Percentiles rank a stretch among this genome's conserved stretches.
Conservation (phyloP, 2,113 vertebrate genomes). For the Colaptes auratus region DNA sequence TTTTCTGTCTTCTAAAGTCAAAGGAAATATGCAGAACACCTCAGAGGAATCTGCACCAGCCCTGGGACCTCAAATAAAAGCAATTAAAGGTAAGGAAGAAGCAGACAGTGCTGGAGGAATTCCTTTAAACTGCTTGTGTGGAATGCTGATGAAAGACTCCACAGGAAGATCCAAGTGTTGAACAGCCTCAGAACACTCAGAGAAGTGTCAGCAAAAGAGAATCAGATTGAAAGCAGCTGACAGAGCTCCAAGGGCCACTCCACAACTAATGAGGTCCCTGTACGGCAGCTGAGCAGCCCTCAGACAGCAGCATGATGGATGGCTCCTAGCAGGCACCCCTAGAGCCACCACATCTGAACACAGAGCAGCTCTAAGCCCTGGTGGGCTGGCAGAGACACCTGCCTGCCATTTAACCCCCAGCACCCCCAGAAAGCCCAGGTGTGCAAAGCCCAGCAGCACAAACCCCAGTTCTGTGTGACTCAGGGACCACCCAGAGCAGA, state of each 20-base stretch:
- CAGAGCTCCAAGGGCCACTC: not conserved
- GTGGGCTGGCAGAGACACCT: not conserved
- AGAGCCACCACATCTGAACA: not conserved
- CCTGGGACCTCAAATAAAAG: conserved; percentile 18
- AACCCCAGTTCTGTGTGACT: not conserved
- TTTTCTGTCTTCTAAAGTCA: conserved; percentile 14
- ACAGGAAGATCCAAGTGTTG: not conserved
- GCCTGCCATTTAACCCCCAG: not conserved
- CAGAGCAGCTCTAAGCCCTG: not conserved
- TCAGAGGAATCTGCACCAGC: conserved; percentile 18
- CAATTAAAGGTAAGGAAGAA: conserved; percentile 30
- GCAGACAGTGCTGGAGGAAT: not conserved
- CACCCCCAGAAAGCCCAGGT: not conserved
- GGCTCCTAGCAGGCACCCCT: not conserved
- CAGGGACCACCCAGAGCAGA: not conserved
- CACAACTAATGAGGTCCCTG: not conserved
- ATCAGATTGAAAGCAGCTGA: conserved; percentile 10
- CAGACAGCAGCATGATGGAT: not conserved
- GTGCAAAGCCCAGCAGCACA: not conserved
- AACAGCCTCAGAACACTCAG: conserved; percentile 6
- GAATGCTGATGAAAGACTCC: conserved; percentile 20
- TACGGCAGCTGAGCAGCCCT: not conserved
- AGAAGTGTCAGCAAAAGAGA: not conserved
- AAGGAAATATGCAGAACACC: conserved; percentile 35
- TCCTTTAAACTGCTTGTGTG: conserved; percentile 33